Base-by-base conservation (phyloP, 2,888 invertebrate species). In the Acronicta alni region DNA sequence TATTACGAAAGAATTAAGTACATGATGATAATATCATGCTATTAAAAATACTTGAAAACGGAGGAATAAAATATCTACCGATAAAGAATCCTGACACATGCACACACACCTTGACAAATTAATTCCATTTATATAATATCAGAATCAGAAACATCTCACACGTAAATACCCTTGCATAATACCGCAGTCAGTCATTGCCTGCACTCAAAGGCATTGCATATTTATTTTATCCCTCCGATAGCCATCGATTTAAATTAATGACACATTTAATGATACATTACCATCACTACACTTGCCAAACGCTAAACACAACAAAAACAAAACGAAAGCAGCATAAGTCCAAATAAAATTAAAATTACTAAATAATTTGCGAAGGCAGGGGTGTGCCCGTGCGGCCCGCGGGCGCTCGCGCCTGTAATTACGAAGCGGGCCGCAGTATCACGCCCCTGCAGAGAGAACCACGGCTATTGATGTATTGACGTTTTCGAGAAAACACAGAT, bases 291-390 rank as follows among this genome's bases (percentile, higher is more conserved):
- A 83, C 82, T 84, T 85, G 80, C 81, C 84, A 84, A 87, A 85
- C 72, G 69, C 81, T 83, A 85, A 86, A 82, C 79, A 68, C 72
- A 67, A 68, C 38, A 82, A 79, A 74, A 76, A 82, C 77, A 68
- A 66, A 72, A 18, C 49, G 61, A 72, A 70, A 61, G 52, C 54
- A 15, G 80, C 78, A 83, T 87, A 90, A 90, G 89, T 90, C 85
- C 88, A 91, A 92, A 91, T 90, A 92, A 92, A 90, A 90, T 87
- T 87, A 91, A 91, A 89, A 88, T 89, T 86, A 91, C 89, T 90
- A 93, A 93, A 93, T 93, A 92, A 93, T 93, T 90, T 90, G 89
- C 90, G 73, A 77, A 79, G 81, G 82, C 83, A 84, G 85, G 87
- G 86, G 86, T 80, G 84, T 82, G 81, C 82, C 86, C 81, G 80